Percentiles rank a stretch among this genome's conserved stretches.
Conservation (phyloP, 1,140 invertebrate species). For the Hylaeus volcanicus region DNA sequence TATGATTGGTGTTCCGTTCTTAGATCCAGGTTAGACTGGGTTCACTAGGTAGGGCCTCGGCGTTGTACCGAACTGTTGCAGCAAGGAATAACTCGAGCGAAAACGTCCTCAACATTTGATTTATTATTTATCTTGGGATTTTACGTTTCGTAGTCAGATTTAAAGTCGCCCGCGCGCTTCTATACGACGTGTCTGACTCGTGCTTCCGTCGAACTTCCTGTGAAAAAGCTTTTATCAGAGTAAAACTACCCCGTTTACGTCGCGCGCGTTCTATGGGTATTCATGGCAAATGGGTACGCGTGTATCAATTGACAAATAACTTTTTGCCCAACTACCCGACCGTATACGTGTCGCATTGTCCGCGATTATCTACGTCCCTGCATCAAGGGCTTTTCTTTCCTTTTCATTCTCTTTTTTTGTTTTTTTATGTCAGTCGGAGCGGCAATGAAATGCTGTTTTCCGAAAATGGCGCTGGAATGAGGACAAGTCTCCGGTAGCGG, state of each 20-base stretch:
- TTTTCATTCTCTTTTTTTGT: neutral
- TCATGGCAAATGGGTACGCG: constrained; percentile 28
- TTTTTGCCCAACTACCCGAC: constrained; percentile 51
- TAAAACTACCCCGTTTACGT: too few species aligned
- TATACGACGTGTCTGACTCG: too few species aligned
- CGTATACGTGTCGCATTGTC: constrained; percentile 59
- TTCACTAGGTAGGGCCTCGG: too few species aligned
- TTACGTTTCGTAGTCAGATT: too few species aligned
- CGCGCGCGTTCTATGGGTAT: constrained; percentile 30
- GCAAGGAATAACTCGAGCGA: too few species aligned
- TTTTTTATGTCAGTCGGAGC: constrained; percentile 21
- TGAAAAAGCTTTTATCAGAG: too few species aligned
- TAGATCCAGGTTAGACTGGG: too few species aligned
- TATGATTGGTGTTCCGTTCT: constrained; percentile 1
- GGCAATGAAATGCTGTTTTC: constrained; percentile 71
- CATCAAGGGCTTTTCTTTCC: constrained; percentile 39
- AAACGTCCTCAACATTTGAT: too few species aligned
- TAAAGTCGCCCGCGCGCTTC: too few species aligned
- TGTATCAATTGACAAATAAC: constrained; percentile 65
- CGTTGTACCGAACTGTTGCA: too few species aligned
- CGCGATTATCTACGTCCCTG: constrained; percentile 58
- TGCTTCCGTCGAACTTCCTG: too few species aligned
- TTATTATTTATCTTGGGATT: too few species aligned
- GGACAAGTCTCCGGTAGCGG: constrained; percentile 61
- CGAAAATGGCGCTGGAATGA: constrained; percentile 71